These are phyloP conservation scores for Xestobium rufovillosum DNA, from an alignment of 2,888 invertebrate genomes.

Conservation along the genomic window DNA sequence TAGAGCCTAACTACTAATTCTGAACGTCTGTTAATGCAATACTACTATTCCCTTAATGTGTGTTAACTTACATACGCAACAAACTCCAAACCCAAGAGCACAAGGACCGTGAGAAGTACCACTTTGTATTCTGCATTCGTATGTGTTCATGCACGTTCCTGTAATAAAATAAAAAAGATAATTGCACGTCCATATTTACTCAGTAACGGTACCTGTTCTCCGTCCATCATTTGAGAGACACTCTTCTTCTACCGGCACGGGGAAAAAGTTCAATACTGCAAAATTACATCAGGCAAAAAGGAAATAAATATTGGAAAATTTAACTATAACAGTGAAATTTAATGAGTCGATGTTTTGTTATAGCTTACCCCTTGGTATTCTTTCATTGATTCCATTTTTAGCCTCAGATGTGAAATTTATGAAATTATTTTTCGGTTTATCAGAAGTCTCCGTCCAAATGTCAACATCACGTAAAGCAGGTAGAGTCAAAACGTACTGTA, in stretches of 20 bases:
- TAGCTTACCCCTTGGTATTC: constrained; percentile 29
- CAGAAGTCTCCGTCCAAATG: constrained; percentile 31
- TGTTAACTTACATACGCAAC: constrained; percentile 69
- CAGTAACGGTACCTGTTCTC: constrained; percentile 44
- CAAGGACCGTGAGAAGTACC: constrained; percentile 67
- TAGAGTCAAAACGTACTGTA: constrained; percentile 8
- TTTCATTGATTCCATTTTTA: constrained; percentile 14
- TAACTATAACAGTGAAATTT: too few relatives aligned
- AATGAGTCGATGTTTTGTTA: too few relatives aligned
- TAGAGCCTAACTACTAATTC: too few relatives aligned
- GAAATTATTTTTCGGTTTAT: too few relatives aligned
- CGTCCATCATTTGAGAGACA: constrained; percentile 65
- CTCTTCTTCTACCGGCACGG: constrained; percentile 75
- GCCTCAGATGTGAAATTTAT: too few relatives aligned
- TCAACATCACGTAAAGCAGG: constrained; percentile 23
- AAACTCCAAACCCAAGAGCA: constrained; percentile 77
- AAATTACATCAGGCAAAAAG: constrained; percentile 20
- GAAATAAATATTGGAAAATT: constrained; percentile 2
- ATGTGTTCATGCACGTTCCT: constrained; percentile 76
- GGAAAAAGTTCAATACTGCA: constrained; percentile 74
- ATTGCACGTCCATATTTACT: constrained; percentile 6
- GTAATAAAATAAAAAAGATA: constrained; percentile 28
- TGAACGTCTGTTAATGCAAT: too few relatives aligned
- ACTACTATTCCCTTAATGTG: too few relatives aligned
- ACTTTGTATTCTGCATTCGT: constrained; percentile 71